A percentile compares a stretch with the other conserved stretches of the same genome.
phyloP scores from a whole-genome alignment of 2,888 invertebrate genomes.

The Platycnemis pennipes region DNA sequence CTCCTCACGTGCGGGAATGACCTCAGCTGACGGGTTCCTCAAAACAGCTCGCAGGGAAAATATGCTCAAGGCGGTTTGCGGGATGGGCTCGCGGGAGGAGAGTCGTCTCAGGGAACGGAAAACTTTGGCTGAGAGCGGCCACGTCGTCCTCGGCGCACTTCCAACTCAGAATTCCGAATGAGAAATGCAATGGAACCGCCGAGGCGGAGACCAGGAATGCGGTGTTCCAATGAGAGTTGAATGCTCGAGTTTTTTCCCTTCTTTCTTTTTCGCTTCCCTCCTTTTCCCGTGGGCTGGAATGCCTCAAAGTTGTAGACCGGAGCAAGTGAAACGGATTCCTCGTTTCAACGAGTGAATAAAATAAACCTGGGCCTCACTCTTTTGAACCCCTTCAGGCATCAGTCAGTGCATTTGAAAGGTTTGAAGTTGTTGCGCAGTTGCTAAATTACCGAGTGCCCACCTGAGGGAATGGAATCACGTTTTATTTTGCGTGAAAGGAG shows the following conservation, averaged over 20 bases:
- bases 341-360: not conserved
- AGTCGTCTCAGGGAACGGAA: not conserved
- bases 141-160: not conserved
- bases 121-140: not conserved
- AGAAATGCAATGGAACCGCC: not conserved
- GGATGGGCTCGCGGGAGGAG: not conserved
- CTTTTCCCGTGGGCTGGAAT: not conserved
- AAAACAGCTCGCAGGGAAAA: not conserved
- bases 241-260: not conserved
- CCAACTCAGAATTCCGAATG: slow-evolving; percentile 3
- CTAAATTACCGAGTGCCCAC: not conserved
- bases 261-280: not conserved
- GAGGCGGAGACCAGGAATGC: not conserved
- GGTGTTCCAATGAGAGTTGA: not conserved
- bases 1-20: not conserved
- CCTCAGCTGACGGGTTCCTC: not conserved
- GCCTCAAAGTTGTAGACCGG: not conserved
- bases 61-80: not conserved
- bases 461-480: not conserved
- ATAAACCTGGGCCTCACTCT: not conserved
- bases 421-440: not conserved
- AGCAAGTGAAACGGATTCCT: slow-evolving; percentile 3
- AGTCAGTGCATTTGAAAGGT: not conserved
- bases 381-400: not conserved
- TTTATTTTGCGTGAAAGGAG: not conserved